phyloP scores from a whole-genome alignment of 2,888 invertebrate genomes.

The Phlogophora meticulosa region DNA sequence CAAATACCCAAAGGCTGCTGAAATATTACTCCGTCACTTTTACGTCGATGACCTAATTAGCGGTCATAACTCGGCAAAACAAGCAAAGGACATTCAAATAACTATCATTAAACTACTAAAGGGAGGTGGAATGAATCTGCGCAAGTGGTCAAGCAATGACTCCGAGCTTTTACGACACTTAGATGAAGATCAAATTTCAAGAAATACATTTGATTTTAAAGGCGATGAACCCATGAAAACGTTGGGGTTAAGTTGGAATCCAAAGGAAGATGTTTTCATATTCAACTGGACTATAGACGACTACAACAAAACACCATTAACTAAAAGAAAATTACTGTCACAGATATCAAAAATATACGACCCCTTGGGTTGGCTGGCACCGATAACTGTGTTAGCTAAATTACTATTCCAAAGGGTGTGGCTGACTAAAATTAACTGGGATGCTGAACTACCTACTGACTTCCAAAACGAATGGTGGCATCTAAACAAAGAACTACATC shows the following conservation, averaged over 20 bases:
- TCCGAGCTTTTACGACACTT: neutral
- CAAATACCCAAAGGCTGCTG: neutral
- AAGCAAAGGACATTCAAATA: too few species aligned
- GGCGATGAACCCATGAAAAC: neutral
- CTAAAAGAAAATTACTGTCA: neutral
- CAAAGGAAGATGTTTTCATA: neutral
- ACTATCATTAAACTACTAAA: too few species aligned
- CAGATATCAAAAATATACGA: neutral
- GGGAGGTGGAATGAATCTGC: neutral
- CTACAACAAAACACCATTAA: neutral
- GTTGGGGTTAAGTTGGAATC: neutral
- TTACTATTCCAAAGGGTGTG: too few species aligned
- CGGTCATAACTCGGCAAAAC: too few species aligned
- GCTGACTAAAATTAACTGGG: too few species aligned
- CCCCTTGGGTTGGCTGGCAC: slow-evolving; percentile 1
- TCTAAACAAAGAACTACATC: neutral
- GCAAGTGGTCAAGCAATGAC: neutral
- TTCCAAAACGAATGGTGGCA: neutral
- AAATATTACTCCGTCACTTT: neutral
- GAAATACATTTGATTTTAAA: neutral
- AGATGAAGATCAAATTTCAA: slow-evolving; percentile 2
- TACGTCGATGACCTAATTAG: too few species aligned
- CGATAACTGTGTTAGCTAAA: too few species aligned
- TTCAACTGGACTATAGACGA: neutral
- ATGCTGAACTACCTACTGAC: too few species aligned